phyloP scores from a whole-genome alignment of 92 coral and sea anemone species.

The Epizoanthus scotinus region DNA sequence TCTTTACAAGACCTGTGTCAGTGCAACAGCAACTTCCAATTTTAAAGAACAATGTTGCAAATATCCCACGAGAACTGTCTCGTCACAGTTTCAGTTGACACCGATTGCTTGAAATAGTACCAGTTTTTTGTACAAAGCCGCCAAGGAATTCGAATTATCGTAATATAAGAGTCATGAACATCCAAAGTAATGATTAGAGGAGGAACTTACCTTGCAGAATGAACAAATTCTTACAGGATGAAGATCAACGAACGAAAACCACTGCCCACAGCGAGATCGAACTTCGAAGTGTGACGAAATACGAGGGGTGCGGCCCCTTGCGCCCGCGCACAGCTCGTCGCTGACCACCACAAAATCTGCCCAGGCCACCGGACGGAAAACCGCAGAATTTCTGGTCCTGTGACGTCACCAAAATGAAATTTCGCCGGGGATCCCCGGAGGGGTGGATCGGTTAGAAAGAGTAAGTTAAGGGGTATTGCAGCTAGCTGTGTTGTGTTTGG shows the following conservation, averaged over 20 bases:
- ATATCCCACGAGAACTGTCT: neutral
- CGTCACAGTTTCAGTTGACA: no score
- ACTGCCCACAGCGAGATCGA: slow-evolving; percentile 39
- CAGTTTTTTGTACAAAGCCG: neutral
- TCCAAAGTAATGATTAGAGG: neutral
- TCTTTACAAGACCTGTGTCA: neutral
- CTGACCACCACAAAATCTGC: slow-evolving; percentile 7
- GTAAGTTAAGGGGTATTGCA: no score
- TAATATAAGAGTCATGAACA: neutral
- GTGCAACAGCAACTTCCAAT: slow-evolving; percentile 12
- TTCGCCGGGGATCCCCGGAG: no score
- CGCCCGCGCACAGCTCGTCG: slow-evolving; percentile 28
- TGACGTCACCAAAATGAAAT: no score
- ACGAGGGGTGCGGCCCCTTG: slow-evolving; percentile 35
- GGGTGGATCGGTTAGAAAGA: no score
- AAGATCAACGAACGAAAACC: slow-evolving; percentile 2
- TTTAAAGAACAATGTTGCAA: slow-evolving; percentile 24
- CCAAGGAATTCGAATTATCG: neutral
- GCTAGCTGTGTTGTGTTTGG: no score
- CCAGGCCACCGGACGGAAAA: slow-evolving; percentile 30
- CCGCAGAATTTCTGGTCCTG: no score
- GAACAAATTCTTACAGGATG: neutral
- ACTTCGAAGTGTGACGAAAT: slow-evolving; percentile 33
- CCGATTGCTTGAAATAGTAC: no score
- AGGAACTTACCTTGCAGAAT: slow-evolving; percentile 9